These are phyloP conservation scores for Bombus cullumanus DNA, from an alignment of 1,140 invertebrate genomes.

Conservation along the genomic window DNA sequence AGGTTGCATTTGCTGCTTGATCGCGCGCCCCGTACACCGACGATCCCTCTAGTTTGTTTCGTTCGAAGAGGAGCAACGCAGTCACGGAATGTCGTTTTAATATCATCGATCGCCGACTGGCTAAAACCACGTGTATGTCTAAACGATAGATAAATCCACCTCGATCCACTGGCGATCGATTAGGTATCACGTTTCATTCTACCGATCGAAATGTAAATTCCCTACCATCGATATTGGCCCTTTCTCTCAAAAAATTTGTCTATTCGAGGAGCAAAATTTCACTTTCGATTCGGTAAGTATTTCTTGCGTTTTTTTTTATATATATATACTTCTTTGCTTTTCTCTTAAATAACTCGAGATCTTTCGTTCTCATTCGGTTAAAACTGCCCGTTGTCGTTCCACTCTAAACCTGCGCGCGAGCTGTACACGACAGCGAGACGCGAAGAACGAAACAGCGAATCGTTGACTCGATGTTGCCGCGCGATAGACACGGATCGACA, in stretches of 20 bases:
- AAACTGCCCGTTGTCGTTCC: not conserved
- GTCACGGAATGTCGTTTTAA: not conserved
- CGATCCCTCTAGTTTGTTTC: not conserved
- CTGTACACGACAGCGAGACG: constrained; percentile 16
- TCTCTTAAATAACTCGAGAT: not conserved
- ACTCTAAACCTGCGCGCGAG: not conserved
- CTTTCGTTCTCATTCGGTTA: not conserved
- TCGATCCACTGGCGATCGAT: not conserved
- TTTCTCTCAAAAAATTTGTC: not conserved
- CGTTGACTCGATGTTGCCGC: not conserved
- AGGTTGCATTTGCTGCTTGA: not conserved
- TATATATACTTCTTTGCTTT: not conserved
- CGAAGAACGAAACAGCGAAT: not conserved
- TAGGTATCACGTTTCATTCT: not conserved
- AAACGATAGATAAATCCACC: not conserved
- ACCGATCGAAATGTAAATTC: not conserved
- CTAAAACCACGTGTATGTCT: not conserved
- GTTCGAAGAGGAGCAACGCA: not conserved
- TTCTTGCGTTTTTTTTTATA: too few species aligned
- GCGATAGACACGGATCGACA: not conserved
- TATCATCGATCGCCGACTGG: not conserved
- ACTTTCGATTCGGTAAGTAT: not conserved
- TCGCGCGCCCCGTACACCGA: not conserved
- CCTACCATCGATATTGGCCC: not conserved
- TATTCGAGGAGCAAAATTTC: not conserved